These are phyloP conservation scores for Mesoligia furuncula DNA, from an alignment of 2,888 invertebrate species.

Conservation along the genomic window DNA sequence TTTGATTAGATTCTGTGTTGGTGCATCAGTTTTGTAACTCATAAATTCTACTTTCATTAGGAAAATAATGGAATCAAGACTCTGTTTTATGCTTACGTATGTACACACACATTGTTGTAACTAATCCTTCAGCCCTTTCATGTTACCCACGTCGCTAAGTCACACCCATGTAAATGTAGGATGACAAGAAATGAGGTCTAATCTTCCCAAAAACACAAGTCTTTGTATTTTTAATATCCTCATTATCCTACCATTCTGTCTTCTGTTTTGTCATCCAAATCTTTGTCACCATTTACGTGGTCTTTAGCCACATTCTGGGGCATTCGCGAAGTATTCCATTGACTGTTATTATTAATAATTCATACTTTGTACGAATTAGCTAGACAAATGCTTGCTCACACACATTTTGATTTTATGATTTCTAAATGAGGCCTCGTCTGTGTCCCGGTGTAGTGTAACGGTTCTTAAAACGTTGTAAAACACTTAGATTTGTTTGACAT, in stretches of 20 bases:
- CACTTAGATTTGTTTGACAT: slow-evolving; percentile 64
- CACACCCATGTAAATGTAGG: neutral
- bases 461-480: slow-evolving; percentile 60
- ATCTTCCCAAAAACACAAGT: slow-evolving; percentile 8
- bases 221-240: slow-evolving; percentile 30
- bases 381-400: slow-evolving; percentile 55
- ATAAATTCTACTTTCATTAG: neutral
- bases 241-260: slow-evolving; percentile 9
- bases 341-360: slow-evolving; percentile 62
- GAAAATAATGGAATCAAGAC: slow-evolving; percentile 12
- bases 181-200: slow-evolving; percentile 19
- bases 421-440: slow-evolving; percentile 53
- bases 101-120: slow-evolving; percentile 17
- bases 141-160: slow-evolving; percentile 1
- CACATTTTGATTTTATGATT: slow-evolving; percentile 47
- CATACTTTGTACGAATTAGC: slow-evolving; percentile 57
- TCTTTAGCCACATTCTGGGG: slow-evolving; percentile 47
- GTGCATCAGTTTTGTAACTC: neutral
- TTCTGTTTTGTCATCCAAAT: slow-evolving; percentile 26
- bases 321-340: slow-evolving; percentile 44
- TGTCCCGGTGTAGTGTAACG: slow-evolving; percentile 61
- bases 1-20: slow-evolving; percentile 24
- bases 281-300: slow-evolving; percentile 34
- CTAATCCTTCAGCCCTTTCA: slow-evolving; percentile 31
- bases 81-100: slow-evolving; percentile 1